A percentile compares a stretch with the other conserved stretches of the same genome.
Evolutionary conservation across 2,113 vertebrate genomes (phyloP).

Genomic region (Xenopus borealis): DNA sequence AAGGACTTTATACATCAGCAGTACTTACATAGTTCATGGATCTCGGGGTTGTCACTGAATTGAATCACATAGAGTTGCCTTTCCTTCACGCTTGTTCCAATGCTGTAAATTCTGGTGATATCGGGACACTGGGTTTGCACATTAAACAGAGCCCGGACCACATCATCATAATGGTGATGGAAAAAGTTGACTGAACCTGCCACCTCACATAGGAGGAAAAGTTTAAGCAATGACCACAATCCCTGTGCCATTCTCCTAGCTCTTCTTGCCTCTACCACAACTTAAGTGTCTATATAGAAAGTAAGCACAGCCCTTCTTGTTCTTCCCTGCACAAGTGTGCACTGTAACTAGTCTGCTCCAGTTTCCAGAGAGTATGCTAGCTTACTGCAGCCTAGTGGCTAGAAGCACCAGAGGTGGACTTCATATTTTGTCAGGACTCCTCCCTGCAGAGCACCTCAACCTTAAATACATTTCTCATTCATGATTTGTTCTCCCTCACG

Average conservation of each 20-base stretch:
- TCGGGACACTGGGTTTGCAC: conserved; percentile 87
- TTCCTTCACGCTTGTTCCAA: conserved; percentile 86
- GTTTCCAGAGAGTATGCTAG: conserved; percentile 50
- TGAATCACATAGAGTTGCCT: conserved; percentile 94
- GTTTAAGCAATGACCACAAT: conserved; percentile 62
- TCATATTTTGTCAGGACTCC: conserved; percentile 1
- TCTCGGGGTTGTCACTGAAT: conserved; percentile 87
- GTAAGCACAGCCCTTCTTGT: conserved; percentile 27
- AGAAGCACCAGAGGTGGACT: conserved; percentile 20
- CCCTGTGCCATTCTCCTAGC: conserved; percentile 66
- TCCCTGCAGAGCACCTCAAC: background rate
- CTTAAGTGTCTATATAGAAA: conserved; percentile 15
- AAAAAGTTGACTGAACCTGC: conserved; percentile 72
- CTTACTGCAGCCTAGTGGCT: conserved; percentile 47
- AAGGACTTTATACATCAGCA: too few species aligned
- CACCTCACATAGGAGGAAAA: conserved; percentile 60
- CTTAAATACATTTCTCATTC: conserved; percentile 24
- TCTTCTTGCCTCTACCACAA: background rate
- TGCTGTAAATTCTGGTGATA: conserved; percentile 88
- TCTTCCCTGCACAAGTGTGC: conserved; percentile 49
- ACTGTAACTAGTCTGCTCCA: conserved; percentile 52
- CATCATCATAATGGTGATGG: conserved; percentile 87
- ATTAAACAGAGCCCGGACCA: conserved; percentile 81
- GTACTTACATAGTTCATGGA: conserved; percentile 86
- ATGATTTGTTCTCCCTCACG: conserved; percentile 37